Percentiles rank a stretch among this genome's conserved stretches.
These are phyloP conservation scores for Pheosia gnoma DNA, from an alignment of 2,888 invertebrate species.

Conservation along the genomic window DNA sequence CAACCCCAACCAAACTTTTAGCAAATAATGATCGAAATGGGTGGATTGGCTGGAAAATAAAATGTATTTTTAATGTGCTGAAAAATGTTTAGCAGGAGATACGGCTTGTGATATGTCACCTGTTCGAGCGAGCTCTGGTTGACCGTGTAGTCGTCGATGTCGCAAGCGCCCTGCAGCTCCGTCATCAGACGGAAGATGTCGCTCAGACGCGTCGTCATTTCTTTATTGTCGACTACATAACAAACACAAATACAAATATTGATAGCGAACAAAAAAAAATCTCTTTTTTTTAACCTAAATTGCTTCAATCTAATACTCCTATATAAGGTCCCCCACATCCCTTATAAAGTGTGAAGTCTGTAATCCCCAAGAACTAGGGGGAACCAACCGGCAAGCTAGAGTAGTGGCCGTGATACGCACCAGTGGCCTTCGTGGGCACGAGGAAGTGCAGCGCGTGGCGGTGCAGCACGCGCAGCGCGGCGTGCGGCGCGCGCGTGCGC, in stretches of 20 bases:
- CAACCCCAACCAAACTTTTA: too few species aligned
- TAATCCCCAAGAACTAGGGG: too few species aligned
- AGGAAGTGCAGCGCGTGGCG: conserved; percentile 72
- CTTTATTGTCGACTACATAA: conserved; percentile 61
- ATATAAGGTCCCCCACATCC: too few species aligned
- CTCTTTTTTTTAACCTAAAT: too few species aligned
- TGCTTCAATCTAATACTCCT: too few species aligned
- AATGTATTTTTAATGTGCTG: background rate
- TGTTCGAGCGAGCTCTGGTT: conserved; percentile 85
- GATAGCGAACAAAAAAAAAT: too few species aligned
- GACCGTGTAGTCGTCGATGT: conserved; percentile 83
- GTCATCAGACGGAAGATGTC: conserved; percentile 78
- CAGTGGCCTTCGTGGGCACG: conserved; percentile 57
- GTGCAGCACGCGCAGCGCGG: conserved; percentile 70
- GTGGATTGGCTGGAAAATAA: too few species aligned
- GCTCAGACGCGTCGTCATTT: conserved; percentile 68
- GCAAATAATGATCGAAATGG: too few species aligned
- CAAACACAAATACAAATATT: background rate
- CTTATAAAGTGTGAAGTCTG: too few species aligned
- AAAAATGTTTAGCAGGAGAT: too few species aligned
- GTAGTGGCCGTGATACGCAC: background rate
- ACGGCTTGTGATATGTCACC: too few species aligned
- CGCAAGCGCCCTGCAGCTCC: conserved; percentile 72
- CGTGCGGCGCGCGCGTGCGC: conserved; percentile 57
- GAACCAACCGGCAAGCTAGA: background rate